phyloP scores from a whole-genome alignment of 2,888 invertebrate species.

The Lysandra bellargus region DNA sequence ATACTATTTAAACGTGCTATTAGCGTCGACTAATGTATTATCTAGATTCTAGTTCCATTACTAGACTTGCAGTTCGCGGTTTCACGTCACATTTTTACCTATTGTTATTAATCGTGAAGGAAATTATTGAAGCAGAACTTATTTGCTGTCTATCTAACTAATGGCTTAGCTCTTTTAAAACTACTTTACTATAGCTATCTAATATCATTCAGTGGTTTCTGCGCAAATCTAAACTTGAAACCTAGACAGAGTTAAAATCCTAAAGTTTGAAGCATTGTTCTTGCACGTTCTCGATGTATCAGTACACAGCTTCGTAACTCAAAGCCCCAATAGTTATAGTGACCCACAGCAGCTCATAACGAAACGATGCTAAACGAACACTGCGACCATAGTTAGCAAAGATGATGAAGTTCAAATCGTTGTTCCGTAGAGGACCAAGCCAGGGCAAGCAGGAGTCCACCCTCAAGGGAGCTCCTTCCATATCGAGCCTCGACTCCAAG shows the following conservation, averaged over 20 bases:
- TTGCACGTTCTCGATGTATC: not conserved
- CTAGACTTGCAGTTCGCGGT: conserved; percentile 5
- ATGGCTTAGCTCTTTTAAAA: too few relatives aligned
- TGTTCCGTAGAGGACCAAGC: conserved; percentile 93
- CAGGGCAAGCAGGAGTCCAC: conserved; percentile 77
- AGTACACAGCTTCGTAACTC: not conserved
- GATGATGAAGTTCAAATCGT: conserved; percentile 95
- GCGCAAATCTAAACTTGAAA: not conserved
- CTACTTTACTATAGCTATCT: too few relatives aligned
- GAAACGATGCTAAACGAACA: conserved; percentile 58
- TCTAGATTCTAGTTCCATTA: not conserved
- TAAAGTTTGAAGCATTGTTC: not conserved
- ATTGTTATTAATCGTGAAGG: not conserved
- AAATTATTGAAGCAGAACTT: not conserved
- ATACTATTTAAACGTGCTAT: not conserved
- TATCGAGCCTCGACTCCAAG: conserved; percentile 83
- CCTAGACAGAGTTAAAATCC: not conserved
- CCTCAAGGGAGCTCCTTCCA: conserved; percentile 82
- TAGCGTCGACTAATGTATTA: not conserved
- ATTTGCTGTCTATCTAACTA: too few relatives aligned
- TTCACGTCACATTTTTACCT: not conserved
- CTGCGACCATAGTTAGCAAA: conserved; percentile 75
- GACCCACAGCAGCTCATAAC: conserved; percentile 40
- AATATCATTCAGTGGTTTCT: not conserved
- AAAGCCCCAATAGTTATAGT: conserved; percentile 10